These are phyloP conservation scores for Chlorocebus sabaeus DNA, from an alignment of 2,113 vertebrate species.

Conservation along the genomic window DNA sequence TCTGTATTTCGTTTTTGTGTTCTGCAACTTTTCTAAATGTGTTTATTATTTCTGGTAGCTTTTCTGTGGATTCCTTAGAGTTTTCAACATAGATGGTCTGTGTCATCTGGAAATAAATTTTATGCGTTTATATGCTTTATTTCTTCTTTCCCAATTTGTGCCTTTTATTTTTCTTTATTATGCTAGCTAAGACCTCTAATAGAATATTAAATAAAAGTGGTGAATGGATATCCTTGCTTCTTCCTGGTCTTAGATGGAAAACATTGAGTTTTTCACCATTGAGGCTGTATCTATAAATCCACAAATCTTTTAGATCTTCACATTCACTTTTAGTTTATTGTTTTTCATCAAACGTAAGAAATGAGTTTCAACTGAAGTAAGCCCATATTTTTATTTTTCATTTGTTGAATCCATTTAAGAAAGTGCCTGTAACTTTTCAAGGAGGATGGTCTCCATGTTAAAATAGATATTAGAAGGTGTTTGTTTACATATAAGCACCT, in stretches of 20 bases:
- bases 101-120: neutral
- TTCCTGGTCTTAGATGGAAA: neutral
- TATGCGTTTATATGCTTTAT: neutral
- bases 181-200: neutral
- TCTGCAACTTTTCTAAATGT: neutral
- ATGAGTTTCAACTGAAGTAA: neutral
- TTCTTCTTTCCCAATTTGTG: neutral
- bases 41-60: neutral
- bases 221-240: neutral
- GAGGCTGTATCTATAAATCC: neutral
- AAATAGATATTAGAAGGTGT: neutral
- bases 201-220: neutral
- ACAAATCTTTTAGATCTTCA: neutral
- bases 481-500: neutral
- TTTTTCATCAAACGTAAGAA: constrained; percentile 18
- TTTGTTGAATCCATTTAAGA: neutral
- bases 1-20: neutral
- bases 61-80: neutral
- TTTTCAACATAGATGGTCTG: neutral
- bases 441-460: neutral
- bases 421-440: neutral
- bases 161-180: constrained; percentile 27
- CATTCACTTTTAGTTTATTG: constrained; percentile 15
- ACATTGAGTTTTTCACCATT: neutral
- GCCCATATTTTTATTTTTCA: neutral